phyloP scores from a whole-genome alignment of 2,888 invertebrate species.

The Napeogenes sylphis region DNA sequence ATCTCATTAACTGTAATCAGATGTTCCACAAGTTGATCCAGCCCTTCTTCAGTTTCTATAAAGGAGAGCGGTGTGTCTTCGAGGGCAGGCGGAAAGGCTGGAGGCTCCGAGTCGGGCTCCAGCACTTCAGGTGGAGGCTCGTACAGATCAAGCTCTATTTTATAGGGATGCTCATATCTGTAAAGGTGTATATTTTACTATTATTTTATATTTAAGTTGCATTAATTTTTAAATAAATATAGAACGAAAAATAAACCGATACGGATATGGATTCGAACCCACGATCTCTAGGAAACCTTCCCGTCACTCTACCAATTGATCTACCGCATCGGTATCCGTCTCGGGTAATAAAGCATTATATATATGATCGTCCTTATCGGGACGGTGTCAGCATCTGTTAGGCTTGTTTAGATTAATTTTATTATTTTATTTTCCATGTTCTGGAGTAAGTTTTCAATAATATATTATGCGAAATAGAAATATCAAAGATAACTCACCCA shows the following conservation, averaged over 20 bases:
- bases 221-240: background rate
- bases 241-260: background rate
- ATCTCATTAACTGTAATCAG: conserved; percentile 83
- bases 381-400: too few relatives aligned
- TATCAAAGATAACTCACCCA: conserved; percentile 58
- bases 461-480: background rate
- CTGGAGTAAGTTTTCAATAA: too few relatives aligned
- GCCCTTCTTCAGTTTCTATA: conserved; percentile 80
- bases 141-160: conserved; percentile 88
- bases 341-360: too few relatives aligned
- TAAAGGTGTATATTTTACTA: background rate
- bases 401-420: too few relatives aligned
- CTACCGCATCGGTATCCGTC: too few relatives aligned
- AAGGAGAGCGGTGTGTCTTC: conserved; percentile 82
- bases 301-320: too few relatives aligned
- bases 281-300: too few relatives aligned
- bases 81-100: conserved; percentile 59
- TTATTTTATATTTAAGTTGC: background rate
- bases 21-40: conserved; percentile 82
- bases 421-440: too few relatives aligned
- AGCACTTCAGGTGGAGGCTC: conserved; percentile 77
- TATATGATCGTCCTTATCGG: too few relatives aligned
- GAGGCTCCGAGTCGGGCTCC: conserved; percentile 55
- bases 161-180: conserved; percentile 93
- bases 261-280: too few relatives aligned